Base-by-base conservation (phyloP, 2,888 invertebrate genomes). In the Odontothrips loti region DNA sequence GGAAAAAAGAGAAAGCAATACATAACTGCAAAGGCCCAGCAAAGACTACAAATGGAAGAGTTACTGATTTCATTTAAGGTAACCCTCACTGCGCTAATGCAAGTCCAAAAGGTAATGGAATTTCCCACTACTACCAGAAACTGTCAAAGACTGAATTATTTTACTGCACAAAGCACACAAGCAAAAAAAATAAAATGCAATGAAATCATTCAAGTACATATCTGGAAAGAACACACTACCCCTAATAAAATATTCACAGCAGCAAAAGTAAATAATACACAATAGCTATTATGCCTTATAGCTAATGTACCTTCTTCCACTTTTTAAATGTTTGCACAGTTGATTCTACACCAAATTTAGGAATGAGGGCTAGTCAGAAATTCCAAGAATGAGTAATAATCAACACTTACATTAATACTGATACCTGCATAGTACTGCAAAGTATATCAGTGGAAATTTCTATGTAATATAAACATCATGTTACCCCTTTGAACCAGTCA, bases 401-500 rank as follows among this genome's bases (percentile, higher is more conserved):
- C 23, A 75, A 23, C 68, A 75, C 68, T 20, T 20, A 58, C 20
- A 58, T 58, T 58, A 20, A 75, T 75, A 75, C 68, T 75, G 68
- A 75, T 75, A 75, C 68, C 9, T 75, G 68, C 68, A 75, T 23
- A 23, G 68, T 11, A 75, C 23, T 27, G 68, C 68, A 75, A 27
- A 75, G 68, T 27, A 75, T 75, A 75, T 75, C 68, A 75, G 68
- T 75, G 68, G 23, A 75, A 58, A 58, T 58, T 75, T 75, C 68
- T 27, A 27, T 12, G 68, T 20, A 23, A 75, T 75, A 23, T 23
- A 75, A 75, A 75, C 68, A 75, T 75, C 68, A 75, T 75, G 68
- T 75, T 75, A 75, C 68, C 68, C 68, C 68, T 27, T 75, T 75
- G 68, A 75, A 75, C 68, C 68, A 75, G 23, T 75, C 68, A 75